Evolutionary conservation across 2,888 invertebrate species (phyloP).

Genomic region (Nephrotoma appendiculata): DNA sequence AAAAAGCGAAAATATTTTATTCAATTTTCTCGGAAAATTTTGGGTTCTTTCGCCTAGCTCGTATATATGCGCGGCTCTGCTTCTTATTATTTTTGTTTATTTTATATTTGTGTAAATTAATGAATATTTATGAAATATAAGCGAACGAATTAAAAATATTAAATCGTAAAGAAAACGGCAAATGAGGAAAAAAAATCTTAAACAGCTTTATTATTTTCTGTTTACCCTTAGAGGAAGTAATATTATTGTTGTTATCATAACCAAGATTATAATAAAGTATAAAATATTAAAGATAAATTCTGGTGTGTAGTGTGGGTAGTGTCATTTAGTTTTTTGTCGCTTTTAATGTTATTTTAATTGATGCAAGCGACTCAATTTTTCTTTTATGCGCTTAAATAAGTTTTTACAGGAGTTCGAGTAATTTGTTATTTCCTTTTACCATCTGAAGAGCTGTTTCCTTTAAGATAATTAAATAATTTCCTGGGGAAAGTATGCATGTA

Average conservation of each 20-base stretch:
- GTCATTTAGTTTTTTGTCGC: background rate
- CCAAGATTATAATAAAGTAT: background rate
- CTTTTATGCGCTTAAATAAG: background rate
- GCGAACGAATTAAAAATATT: background rate
- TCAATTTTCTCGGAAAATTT: background rate
- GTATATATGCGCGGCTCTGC: background rate
- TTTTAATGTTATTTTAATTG: background rate
- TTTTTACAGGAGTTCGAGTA: background rate
- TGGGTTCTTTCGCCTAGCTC: background rate
- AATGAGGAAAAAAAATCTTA: background rate
- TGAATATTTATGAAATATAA: background rate
- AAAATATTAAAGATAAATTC: background rate
- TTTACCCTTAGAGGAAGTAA: background rate
- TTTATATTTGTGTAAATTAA: background rate
- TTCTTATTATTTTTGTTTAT: background rate
- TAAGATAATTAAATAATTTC: too few species aligned
- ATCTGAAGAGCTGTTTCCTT: too few species aligned
- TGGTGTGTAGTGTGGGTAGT: background rate
- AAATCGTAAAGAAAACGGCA: background rate
- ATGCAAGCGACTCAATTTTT: background rate
- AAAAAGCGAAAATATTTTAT: background rate
- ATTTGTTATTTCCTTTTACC: background rate
- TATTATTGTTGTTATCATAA: background rate
- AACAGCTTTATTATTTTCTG: background rate
- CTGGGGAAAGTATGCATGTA: too few species aligned